Conservation (phyloP, 2,888 invertebrate species). For the Hemicrepidius hirtus region DNA sequence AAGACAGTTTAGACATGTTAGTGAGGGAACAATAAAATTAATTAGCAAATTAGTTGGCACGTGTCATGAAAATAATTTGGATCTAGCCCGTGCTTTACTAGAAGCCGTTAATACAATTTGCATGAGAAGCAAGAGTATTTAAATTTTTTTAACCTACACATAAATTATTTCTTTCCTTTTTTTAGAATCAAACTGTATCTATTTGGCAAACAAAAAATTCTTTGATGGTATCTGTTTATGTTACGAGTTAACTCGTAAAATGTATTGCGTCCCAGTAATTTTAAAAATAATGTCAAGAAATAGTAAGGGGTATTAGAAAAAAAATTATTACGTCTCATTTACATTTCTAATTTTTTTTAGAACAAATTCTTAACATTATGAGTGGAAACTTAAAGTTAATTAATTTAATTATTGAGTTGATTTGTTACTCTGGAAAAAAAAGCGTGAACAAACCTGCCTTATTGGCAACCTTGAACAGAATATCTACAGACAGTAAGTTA, state of each 20-base stretch:
- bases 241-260: slow-evolving; percentile 50
- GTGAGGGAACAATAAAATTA: slow-evolving; percentile 19
- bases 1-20: background rate
- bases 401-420: slow-evolving; percentile 50
- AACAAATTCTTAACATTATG: slow-evolving; percentile 51
- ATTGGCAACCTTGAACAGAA: slow-evolving; percentile 54
- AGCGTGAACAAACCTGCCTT: slow-evolving; percentile 52
- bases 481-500: slow-evolving; percentile 17
- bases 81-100: slow-evolving; percentile 35
- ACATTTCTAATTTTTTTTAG: slow-evolving; percentile 47
- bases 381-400: slow-evolving; percentile 52
- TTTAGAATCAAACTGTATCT: slow-evolving; percentile 52
- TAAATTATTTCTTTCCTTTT: slow-evolving; percentile 14
- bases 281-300: slow-evolving; percentile 54
- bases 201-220: slow-evolving; percentile 53
- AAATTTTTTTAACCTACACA: no score
- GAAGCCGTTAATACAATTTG: slow-evolving; percentile 55
- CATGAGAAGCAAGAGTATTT: slow-evolving; percentile 54
- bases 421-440: slow-evolving; percentile 49
- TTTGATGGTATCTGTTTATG: slow-evolving; percentile 42
- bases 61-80: slow-evolving; percentile 26
- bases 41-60: slow-evolving; percentile 11
- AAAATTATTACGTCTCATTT: no score
- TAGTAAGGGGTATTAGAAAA: no score
- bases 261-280: slow-evolving; percentile 49